A percentile compares a stretch with the other conserved stretches of the same genome.
Evolutionary conservation across 1,140 invertebrate species (phyloP).

Genomic region (Drosophila auraria): DNA sequence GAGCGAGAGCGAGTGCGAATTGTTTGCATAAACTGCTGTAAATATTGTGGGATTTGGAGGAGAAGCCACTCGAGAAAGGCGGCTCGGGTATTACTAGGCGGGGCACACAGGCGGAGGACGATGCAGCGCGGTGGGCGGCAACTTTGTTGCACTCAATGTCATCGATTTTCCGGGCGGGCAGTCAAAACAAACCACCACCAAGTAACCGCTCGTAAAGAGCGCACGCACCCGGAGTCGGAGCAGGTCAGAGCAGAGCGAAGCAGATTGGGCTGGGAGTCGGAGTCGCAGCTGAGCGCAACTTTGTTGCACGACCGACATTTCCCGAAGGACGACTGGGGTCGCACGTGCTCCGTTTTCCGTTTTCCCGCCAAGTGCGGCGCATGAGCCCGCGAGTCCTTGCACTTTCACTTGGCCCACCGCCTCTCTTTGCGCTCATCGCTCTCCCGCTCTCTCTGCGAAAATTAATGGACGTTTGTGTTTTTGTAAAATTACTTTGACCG

Average conservation of each 20-base stretch:
- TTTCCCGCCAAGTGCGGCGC: constrained; percentile 74
- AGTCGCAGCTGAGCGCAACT: constrained; percentile 68
- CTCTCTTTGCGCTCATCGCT: constrained; percentile 29
- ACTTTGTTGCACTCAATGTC: constrained; percentile 85
- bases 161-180: constrained; percentile 74
- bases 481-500: constrained; percentile 85
- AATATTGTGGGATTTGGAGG: constrained; percentile 59
- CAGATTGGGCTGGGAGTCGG: constrained; percentile 17
- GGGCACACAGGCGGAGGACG: constrained; percentile 44
- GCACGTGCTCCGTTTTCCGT: constrained; percentile 67
- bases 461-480: constrained; percentile 68
- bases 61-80: constrained; percentile 14
- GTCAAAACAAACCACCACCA: constrained; percentile 72
- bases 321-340: constrained; percentile 62
- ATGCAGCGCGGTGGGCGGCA: constrained; percentile 55
- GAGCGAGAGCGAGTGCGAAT: constrained; percentile 44
- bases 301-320: constrained; percentile 82
- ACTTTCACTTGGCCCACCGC: constrained; percentile 62
- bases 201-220: constrained; percentile 52
- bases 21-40: constrained; percentile 66
- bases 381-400: constrained; percentile 61
- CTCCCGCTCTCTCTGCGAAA: constrained; percentile 32
- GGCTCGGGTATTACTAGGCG: constrained; percentile 55
- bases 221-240: constrained; percentile 17
- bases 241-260: constrained; percentile 10